Percentiles rank a stretch among this genome's conserved stretches.
These are phyloP conservation scores for Protonibea diacanthus DNA, from an alignment of 2,797 vertebrate genomes.

Conservation along the genomic window DNA sequence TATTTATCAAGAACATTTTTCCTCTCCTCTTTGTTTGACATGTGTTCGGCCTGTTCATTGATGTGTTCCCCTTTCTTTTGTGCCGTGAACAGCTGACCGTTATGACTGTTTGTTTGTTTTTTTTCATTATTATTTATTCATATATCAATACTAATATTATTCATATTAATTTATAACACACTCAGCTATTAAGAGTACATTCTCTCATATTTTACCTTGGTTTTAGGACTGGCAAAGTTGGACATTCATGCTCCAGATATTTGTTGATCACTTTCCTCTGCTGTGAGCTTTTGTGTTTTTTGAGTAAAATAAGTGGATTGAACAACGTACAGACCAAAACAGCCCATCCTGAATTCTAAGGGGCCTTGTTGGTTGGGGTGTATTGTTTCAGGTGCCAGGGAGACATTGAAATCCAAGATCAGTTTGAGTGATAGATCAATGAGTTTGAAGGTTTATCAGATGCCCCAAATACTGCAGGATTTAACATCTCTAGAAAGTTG, in stretches of 20 bases:
- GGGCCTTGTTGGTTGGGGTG: neutral
- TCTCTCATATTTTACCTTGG: neutral
- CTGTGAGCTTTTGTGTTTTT: neutral
- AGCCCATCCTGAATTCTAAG: neutral
- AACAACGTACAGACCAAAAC: neutral
- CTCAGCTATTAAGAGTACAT: neutral
- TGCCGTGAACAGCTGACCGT: constrained; percentile 26
- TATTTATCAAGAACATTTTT: constrained; percentile 49
- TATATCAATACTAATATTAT: neutral
- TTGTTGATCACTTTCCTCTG: too few species aligned
- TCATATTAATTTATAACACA: neutral
- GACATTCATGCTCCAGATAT: neutral
- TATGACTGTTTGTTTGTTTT: constrained; percentile 1
- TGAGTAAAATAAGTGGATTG: too few species aligned
- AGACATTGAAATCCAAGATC: neutral
- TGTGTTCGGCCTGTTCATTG: constrained; percentile 29
- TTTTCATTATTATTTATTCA: constrained; percentile 2
- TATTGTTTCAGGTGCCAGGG: neutral
- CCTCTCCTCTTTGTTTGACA: constrained; percentile 44
- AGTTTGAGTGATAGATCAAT: neutral
- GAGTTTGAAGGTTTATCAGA: constrained; percentile 11
- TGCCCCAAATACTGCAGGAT: neutral
- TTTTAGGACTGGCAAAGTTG: neutral
- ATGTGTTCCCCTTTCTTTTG: constrained; percentile 30
- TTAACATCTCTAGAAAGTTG: neutral